A percentile compares a stretch with the other conserved stretches of the same genome.
These are phyloP conservation scores for Sebastes iracundus DNA, from an alignment of 2,797 vertebrate species.

Conservation along the genomic window DNA sequence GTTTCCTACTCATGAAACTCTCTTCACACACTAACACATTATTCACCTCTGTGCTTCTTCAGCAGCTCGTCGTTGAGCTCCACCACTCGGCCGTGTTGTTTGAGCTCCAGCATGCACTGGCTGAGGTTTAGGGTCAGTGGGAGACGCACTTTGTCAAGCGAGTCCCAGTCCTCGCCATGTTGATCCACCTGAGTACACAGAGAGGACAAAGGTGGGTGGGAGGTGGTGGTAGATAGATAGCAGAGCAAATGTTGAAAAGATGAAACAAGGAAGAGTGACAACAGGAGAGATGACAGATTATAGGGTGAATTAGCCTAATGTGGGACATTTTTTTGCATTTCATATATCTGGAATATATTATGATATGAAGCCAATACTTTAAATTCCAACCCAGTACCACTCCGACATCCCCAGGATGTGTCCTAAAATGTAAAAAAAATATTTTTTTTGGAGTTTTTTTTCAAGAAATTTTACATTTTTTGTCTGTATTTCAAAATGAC, in stretches of 20 bases:
- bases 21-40: background rate
- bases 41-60: conserved; percentile 79
- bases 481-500: too few relatives aligned
- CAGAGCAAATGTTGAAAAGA: conserved; percentile 28
- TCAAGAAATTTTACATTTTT: too few relatives aligned
- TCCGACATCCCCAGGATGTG: too few relatives aligned
- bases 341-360: too few relatives aligned
- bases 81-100: conserved; percentile 76
- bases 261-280: conserved; percentile 11
- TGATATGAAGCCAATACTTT: too few relatives aligned
- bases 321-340: too few relatives aligned
- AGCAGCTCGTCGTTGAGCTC: conserved; percentile 79
- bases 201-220: background rate
- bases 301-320: too few relatives aligned
- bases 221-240: conserved; percentile 14
- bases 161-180: conserved; percentile 80
- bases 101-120: conserved; percentile 83
- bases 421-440: too few relatives aligned
- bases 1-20: background rate
- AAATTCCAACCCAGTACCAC: too few relatives aligned
- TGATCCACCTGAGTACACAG: conserved; percentile 56
- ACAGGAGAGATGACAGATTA: background rate
- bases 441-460: too few relatives aligned
- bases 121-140: conserved; percentile 84
- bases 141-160: conserved; percentile 82